Evolutionary conservation across 2,888 invertebrate species (phyloP), one percentile per base, ranked within the genome.

Genomic region (Mayetiola destructor): DNA sequence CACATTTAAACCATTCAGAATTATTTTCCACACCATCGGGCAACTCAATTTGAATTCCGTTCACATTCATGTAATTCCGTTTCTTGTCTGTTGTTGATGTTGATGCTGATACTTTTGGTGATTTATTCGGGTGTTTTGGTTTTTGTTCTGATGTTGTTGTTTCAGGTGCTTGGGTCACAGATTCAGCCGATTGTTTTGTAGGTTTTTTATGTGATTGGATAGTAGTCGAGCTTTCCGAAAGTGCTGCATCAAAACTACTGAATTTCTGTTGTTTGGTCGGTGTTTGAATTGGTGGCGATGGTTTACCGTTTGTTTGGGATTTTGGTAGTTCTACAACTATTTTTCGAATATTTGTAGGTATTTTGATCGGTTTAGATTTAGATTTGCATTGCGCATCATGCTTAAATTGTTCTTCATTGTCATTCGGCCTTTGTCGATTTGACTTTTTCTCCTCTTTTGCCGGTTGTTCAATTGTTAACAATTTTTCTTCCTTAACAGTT

Each of bases 321-420:
- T 27, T 48, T 10, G 48, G 27, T 27, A 23, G 27, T 48, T 48
- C 27, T 14, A 48, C 48, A 23, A n/a, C 27, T 27, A 27, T n/a
- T 48, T 48, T 48, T 27, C 27, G 23, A n/a, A 27, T 48, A 20
- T 48, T 48, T n/a, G 48, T 48, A n/a, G 48, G 48, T 48, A 48
- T 16, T 48, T 48, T n/a, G 48, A 3, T 27, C 2, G n/a, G n/a
- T 48, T 42, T 23, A 12, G 27, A 8, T 48, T 48, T 27, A n/a
- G n/a, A n/a, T n/a, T n/a, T n/a, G n/a, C n/a, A n/a, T n/a, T n/a
- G n/a, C n/a, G n/a, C n/a, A n/a, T n/a, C n/a, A n/a, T n/a, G n/a
- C n/a, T n/a, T n/a, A n/a, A n/a, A n/a, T n/a, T n/a, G n/a, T n/a
- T n/a, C n/a, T n/a, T n/a, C n/a, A n/a, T n/a, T n/a, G n/a, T n/a